Percentiles rank a stretch among this genome's conserved stretches.
These are phyloP conservation scores for Tetramorium bicarinatum DNA, from an alignment of 2,888 invertebrate species.

Conservation along the genomic window DNA sequence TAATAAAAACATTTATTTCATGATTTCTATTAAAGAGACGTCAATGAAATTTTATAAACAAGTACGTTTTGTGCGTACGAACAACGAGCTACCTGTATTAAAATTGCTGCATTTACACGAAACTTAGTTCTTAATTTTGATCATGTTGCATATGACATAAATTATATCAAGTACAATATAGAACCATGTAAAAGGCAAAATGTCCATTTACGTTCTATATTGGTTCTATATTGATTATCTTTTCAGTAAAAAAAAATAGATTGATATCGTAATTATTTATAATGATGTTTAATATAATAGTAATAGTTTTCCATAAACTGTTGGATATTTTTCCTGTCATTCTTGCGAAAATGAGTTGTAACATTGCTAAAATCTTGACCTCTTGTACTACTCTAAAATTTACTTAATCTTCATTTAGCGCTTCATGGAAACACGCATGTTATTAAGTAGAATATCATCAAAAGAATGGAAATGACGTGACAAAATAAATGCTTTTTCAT, in stretches of 20 bases:
- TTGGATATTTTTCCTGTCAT: neutral
- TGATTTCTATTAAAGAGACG: neutral
- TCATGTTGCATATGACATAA: neutral
- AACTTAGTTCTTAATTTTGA: neutral
- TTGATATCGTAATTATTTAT: neutral
- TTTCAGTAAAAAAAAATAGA: neutral
- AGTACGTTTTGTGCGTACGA: no score
- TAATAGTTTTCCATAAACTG: neutral
- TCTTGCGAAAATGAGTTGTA: neutral
- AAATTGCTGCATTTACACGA: neutral
- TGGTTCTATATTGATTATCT: neutral
- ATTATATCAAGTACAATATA: neutral
- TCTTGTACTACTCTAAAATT: neutral
- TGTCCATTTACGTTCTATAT: no score
- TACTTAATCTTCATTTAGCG: neutral
- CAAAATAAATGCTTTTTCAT: slow-evolving; percentile 9
- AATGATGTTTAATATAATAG: neutral
- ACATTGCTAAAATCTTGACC: neutral
- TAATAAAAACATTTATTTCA: slow-evolving; percentile 2
- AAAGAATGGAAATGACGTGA: neutral
- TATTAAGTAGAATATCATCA: neutral
- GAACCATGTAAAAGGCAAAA: neutral
- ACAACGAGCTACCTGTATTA: neutral
- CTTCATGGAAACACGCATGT: neutral
- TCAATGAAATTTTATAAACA: neutral